A percentile compares a stretch with the other conserved stretches of the same genome.
Evolutionary conservation across 2,113 vertebrate species (phyloP).

Genomic region (Ondatra zibethicus): DNA sequence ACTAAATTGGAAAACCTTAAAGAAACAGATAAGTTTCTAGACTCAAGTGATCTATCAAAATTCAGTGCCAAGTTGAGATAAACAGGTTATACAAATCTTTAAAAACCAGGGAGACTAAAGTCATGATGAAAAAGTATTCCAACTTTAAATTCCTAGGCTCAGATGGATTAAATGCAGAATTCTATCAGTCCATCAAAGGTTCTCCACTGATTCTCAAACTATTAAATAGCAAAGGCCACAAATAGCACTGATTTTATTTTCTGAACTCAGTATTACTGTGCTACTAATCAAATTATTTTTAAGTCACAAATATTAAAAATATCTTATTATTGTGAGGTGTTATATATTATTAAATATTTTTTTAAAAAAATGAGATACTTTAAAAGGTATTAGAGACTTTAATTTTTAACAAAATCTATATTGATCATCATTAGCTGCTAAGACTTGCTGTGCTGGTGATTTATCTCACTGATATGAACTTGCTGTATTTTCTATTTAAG

Average conservation of each 20-base stretch:
- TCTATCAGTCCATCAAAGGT: background rate
- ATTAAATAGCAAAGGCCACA: no score
- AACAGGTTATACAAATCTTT: background rate
- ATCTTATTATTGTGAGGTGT: background rate
- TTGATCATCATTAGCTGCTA: background rate
- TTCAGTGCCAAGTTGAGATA: background rate
- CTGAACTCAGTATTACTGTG: background rate
- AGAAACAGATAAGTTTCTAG: background rate
- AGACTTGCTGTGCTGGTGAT: background rate
- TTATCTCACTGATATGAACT: slow-evolving; percentile 1
- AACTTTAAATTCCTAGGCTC: background rate
- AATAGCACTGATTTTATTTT: background rate
- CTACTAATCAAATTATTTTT: background rate
- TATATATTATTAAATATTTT: background rate
- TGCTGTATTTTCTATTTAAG: slow-evolving; percentile 29
- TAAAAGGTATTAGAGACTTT: background rate
- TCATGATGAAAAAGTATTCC: background rate
- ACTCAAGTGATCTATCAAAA: background rate
- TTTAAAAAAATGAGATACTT: background rate
- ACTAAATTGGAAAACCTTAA: background rate
- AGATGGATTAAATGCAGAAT: background rate
- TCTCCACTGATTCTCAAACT: background rate
- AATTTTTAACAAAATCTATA: background rate
- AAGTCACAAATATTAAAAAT: background rate
- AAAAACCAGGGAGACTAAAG: background rate